Evolutionary conservation across 2,888 invertebrate species (phyloP), one percentile per base, ranked within the genome.

Genomic region (Diaprepes abbreviatus): DNA sequence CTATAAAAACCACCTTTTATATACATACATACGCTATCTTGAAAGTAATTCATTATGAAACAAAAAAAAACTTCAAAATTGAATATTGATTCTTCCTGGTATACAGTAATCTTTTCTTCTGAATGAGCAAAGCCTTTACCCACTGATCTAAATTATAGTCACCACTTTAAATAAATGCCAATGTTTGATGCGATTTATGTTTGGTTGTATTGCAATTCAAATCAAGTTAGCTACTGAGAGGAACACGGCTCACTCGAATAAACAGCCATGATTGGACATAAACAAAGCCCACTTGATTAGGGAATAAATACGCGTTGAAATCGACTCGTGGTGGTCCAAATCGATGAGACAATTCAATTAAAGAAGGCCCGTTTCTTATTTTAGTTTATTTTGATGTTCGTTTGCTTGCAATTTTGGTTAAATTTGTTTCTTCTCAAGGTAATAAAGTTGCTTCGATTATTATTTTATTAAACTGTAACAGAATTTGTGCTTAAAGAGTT

Each of bases 271-370:
- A 82, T 80, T 79, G 81, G 81, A 79, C 81, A 81, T 83, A 82
- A 83, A 83, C 82, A 82, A 82, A 81, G 82, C 76, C 77, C 55
- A 62, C 79, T 80, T 82, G 83, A 82, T 82, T 82, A 82, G 82
- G 82, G 79, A 83, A 82, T 81, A 82, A 82, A 82, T 81, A 81
- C 79, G 77, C 74, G 73, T 74, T 75, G 79, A 79, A 77, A 74
- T 74, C 74, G 75, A 74, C 45, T 77, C 79, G 74, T 74, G 82
- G 82, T 83, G 83, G 82, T 83, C 82, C 80, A 69, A 75, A 77
- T 75, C 76, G 75, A 75, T 74, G 75, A 80, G 81, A 82, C 81
- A 82, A 82, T 82, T 83, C 82, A 82, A 82, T 82, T 81, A 81
- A 80, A 77, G 72, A 71, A 62, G 73, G 75, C 74, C 72, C 74